phyloP scores from a whole-genome alignment of 2,797 vertebrate genomes.

The Pseudomugil tenellus region DNA sequence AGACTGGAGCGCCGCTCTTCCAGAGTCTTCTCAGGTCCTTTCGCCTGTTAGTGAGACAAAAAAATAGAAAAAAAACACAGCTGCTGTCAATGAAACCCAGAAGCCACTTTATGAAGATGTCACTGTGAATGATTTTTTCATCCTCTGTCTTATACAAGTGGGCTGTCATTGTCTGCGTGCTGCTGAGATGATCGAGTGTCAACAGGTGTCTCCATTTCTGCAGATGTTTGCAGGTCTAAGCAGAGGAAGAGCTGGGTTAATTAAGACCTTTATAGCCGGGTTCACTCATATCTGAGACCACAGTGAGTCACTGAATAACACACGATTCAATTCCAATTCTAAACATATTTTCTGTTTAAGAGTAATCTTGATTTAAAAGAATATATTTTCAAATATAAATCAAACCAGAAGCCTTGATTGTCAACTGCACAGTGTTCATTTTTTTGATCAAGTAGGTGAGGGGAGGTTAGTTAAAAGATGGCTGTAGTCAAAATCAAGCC shows the following conservation, averaged over 20 bases:
- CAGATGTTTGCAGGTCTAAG: neutral
- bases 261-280: neutral
- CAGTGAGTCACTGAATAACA: neutral
- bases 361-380: neutral
- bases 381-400: neutral
- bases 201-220: neutral
- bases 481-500: too few species aligned
- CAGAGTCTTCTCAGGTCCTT: slow-evolving; percentile 91
- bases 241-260: neutral
- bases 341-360: too few species aligned
- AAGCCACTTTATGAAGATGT: neutral
- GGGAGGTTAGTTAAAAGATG: neutral
- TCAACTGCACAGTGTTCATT: neutral
- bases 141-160: neutral
- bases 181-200: neutral
- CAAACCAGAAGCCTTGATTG: too few species aligned
- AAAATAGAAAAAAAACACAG: slow-evolving; percentile 18
- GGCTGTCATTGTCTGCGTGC: neutral
- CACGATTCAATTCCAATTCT: too few species aligned
- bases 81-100: neutral
- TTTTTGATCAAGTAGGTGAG: neutral
- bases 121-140: neutral
- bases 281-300: neutral
- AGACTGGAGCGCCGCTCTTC: slow-evolving; percentile 94
- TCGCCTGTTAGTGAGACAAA: slow-evolving; percentile 76